Conservation (phyloP, 2,888 invertebrate species). For the Heliothis peltigera region DNA sequence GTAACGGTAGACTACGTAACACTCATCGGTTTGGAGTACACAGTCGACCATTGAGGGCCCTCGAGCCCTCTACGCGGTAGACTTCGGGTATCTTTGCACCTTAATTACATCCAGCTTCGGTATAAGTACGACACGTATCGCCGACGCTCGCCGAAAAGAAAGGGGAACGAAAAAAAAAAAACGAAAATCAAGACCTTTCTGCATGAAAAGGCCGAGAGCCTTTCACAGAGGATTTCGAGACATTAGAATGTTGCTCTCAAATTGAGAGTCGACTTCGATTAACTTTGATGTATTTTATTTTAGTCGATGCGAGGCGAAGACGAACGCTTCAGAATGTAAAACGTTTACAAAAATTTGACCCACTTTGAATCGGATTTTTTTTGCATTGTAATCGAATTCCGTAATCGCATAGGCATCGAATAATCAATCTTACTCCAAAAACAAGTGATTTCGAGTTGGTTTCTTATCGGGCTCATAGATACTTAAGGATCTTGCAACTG, state of each 20-base stretch:
- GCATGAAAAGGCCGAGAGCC: constrained; percentile 69
- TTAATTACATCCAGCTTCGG: constrained; percentile 85
- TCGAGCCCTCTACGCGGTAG: constrained; percentile 80
- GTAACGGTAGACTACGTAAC: constrained; percentile 83
- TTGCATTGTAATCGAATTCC: constrained; percentile 41
- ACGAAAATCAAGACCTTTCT: constrained; percentile 75
- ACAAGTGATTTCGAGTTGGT: too few species aligned
- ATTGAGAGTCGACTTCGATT: constrained; percentile 70
- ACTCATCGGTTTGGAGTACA: constrained; percentile 84
- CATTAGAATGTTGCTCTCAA: constrained; percentile 72
- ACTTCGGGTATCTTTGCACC: constrained; percentile 89
- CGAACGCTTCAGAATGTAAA: constrained; percentile 60
- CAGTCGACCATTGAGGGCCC: constrained; percentile 82
- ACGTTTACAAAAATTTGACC: constrained; percentile 53
- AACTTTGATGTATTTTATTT: constrained; percentile 73
- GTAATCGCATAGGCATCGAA: neutral
- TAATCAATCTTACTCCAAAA: too few species aligned
- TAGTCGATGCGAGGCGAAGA: constrained; percentile 51
- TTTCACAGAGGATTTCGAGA: constrained; percentile 73
- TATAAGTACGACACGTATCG: constrained; percentile 85
- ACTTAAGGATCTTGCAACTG: too few species aligned
- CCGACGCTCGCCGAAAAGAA: constrained; percentile 76
- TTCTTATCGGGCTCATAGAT: too few species aligned
- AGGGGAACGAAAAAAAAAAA: constrained; percentile 71
- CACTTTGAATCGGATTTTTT: constrained; percentile 40